phyloP scores from a whole-genome alignment of 2,797 vertebrate species.

The Chelmon rostratus region DNA sequence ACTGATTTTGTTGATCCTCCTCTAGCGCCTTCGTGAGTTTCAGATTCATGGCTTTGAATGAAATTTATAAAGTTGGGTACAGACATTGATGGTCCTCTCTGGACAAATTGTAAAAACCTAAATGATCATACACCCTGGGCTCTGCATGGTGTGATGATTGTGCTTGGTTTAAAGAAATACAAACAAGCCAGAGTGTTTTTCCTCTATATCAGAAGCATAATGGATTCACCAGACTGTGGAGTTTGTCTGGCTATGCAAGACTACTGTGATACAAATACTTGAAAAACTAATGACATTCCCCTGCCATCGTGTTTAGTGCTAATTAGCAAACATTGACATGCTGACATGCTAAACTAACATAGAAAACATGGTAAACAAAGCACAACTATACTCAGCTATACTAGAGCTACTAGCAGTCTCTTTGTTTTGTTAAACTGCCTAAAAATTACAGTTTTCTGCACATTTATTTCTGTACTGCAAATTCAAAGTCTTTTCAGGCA shows the following conservation, averaged over 20 bases:
- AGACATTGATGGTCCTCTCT: neutral
- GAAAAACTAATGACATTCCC: neutral
- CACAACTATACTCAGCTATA: neutral
- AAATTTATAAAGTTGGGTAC: neutral
- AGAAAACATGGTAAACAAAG: neutral
- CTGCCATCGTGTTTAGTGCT: neutral
- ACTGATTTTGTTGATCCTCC: neutral
- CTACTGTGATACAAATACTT: neutral
- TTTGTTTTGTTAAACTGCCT: neutral
- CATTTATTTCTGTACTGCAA: neutral
- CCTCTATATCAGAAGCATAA: too few species aligned
- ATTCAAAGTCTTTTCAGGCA: neutral
- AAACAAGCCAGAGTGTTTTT: too few species aligned
- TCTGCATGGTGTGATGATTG: too few species aligned
- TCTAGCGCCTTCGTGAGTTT: neutral
- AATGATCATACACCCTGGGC: too few species aligned
- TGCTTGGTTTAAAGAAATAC: too few species aligned
- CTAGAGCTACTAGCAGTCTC: neutral
- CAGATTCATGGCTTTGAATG: neutral
- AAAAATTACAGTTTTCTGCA: neutral
- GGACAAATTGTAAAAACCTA: neutral
- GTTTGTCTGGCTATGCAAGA: too few species aligned
- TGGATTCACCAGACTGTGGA: too few species aligned
- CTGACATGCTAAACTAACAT: neutral
- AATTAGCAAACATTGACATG: conserved; percentile 1